phyloP scores from a whole-genome alignment of 2,113 vertebrate species.

The Indicator indicator region DNA sequence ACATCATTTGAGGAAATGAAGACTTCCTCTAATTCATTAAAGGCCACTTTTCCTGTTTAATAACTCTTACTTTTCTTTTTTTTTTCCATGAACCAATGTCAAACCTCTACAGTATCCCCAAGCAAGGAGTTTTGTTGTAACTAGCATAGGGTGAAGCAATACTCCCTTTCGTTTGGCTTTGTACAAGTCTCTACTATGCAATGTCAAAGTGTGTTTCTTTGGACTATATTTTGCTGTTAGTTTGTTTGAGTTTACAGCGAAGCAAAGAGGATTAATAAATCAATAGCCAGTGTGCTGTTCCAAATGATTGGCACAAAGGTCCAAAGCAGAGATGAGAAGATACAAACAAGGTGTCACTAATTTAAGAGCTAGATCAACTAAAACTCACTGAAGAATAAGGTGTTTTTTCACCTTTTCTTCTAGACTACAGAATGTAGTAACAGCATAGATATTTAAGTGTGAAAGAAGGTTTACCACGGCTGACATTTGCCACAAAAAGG shows the following conservation, averaged over 20 bases:
- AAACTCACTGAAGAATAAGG: neutral
- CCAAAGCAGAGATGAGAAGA: neutral
- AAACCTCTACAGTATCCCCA: neutral
- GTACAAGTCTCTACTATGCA: neutral
- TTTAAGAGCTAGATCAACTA: neutral
- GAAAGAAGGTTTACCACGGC: neutral
- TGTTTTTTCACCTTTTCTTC: neutral
- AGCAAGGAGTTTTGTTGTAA: neutral
- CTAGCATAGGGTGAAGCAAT: neutral
- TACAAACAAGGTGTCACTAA: neutral
- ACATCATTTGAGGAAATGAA: neutral
- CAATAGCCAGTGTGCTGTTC: accelerated
- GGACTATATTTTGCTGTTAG: neutral
- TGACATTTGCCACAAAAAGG: neutral
- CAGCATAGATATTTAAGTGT: neutral
- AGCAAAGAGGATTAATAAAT: neutral
- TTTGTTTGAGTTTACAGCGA: neutral
- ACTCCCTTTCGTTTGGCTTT: neutral
- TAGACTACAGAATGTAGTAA: neutral
- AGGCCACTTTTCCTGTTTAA: neutral
- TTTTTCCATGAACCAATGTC: neutral
- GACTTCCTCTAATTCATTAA: neutral
- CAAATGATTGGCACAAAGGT: neutral
- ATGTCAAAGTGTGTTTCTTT: neutral
- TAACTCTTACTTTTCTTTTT: neutral